Evolutionary conservation across 1,140 invertebrate species (phyloP).

Genomic region (Tetranychus cinnabarinus): DNA sequence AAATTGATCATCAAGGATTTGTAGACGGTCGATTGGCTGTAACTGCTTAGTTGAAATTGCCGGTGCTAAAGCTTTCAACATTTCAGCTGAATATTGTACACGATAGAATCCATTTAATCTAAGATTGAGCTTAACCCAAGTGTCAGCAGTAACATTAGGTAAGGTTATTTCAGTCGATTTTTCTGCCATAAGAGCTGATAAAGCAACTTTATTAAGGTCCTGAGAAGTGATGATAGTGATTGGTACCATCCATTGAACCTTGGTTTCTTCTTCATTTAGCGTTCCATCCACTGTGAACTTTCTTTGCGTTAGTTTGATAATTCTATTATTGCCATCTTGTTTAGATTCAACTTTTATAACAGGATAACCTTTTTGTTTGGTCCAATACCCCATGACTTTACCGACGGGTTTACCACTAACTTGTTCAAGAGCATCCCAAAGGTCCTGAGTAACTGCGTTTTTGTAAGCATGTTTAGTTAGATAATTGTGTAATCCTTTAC

Average conservation of each 20-base stretch:
- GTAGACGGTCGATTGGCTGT: slow-evolving; percentile 66
- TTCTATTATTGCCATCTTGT: slow-evolving; percentile 28
- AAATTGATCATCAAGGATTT: slow-evolving; percentile 50
- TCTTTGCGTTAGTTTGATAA: slow-evolving; percentile 47
- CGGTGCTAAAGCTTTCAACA: slow-evolving; percentile 48
- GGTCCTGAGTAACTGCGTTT: slow-evolving; percentile 79
- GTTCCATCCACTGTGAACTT: slow-evolving; percentile 66
- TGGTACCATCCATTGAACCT: slow-evolving; percentile 56
- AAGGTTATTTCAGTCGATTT: slow-evolving; percentile 20
- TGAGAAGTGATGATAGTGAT: slow-evolving; percentile 50
- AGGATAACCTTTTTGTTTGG: slow-evolving; percentile 74
- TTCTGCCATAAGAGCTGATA: slow-evolving; percentile 36
- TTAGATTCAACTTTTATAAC: slow-evolving; percentile 26
- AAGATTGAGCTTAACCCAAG: slow-evolving; percentile 20
- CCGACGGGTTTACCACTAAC: slow-evolving; percentile 70
- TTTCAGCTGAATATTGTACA: slow-evolving; percentile 54
- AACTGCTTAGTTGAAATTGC: slow-evolving; percentile 50
- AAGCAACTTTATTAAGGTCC: slow-evolving; percentile 28
- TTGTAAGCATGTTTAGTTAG: slow-evolving; percentile 63
- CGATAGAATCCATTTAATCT: slow-evolving; percentile 31
- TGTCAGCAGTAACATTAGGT: neutral
- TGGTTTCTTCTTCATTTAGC: slow-evolving; percentile 11
- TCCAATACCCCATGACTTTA: slow-evolving; percentile 85
- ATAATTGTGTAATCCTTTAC: slow-evolving; percentile 85
- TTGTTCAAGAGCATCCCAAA: slow-evolving; percentile 73